A percentile compares a stretch with the other conserved stretches of the same genome.
phyloP scores from a whole-genome alignment of 2,888 invertebrate genomes.

The Girardia tigrina region DNA sequence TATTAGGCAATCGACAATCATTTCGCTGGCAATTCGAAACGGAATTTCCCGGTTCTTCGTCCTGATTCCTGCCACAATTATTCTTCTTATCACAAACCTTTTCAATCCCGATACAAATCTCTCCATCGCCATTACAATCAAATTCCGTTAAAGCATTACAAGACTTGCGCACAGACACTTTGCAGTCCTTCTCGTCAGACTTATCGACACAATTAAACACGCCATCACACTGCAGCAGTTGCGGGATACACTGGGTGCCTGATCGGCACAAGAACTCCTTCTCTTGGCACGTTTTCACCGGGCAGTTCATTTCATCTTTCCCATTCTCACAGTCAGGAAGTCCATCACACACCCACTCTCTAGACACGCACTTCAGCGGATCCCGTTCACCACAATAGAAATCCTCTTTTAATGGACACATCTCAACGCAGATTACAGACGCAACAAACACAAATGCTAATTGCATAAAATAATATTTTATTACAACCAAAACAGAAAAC shows the following conservation, averaged over 20 bases:
- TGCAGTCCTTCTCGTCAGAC: background rate
- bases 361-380: background rate
- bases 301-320: background rate
- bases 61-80: background rate
- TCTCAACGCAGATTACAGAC: background rate
- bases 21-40: background rate
- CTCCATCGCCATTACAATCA: background rate
- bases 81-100: constrained; percentile 26
- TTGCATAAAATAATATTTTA: too few species aligned
- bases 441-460: background rate
- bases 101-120: background rate
- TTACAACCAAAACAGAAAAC: too few species aligned
- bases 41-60: background rate
- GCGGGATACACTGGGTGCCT: background rate
- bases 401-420: background rate
- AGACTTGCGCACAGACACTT: background rate
- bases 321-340: background rate
- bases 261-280: background rate
- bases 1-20: background rate
- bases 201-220: constrained; percentile 8
- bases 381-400: background rate
- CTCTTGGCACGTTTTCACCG: background rate
- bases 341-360: background rate
- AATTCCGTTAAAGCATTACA: background rate
- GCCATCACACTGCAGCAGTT: background rate